Evolutionary conservation across 2,888 invertebrate genomes (phyloP).

Genomic region (Phlogophora meticulosa): DNA sequence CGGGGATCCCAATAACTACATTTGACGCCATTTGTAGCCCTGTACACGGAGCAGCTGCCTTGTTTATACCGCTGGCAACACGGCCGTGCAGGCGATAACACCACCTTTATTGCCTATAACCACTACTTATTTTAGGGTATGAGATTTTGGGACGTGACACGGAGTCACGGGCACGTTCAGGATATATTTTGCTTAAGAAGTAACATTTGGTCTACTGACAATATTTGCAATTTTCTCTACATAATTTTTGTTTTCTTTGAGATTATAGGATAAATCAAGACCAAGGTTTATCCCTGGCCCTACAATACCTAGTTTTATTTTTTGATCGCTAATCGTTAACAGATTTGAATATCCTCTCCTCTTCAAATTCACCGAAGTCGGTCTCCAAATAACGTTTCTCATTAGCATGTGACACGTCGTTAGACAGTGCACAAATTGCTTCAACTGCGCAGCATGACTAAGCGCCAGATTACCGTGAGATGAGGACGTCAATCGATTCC

Average conservation of each 20-base stretch:
- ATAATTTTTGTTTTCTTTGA: not conserved
- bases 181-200: not conserved
- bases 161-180: constrained; percentile 8
- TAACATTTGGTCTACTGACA: not conserved
- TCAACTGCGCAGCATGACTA: constrained; percentile 63
- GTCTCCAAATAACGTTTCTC: constrained; percentile 23
- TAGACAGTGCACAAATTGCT: constrained; percentile 50
- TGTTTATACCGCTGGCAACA: constrained; percentile 50
- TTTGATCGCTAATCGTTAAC: too few species aligned
- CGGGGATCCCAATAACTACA: constrained; percentile 77
- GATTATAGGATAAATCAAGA: not conserved
- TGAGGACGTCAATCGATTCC: constrained; percentile 53
- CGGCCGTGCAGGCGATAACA: constrained; percentile 43
- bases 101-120: constrained; percentile 66
- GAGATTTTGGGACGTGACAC: constrained; percentile 53
- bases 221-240: not conserved
- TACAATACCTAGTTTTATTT: too few species aligned
- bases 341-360: not conserved
- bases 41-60: constrained; percentile 58
- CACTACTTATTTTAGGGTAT: constrained; percentile 54
- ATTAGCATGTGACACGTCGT: constrained; percentile 51
- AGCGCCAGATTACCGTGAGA: constrained; percentile 63
- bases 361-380: not conserved
- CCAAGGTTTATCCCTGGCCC: too few species aligned
- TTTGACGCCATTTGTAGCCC: constrained; percentile 74